These are phyloP conservation scores for Agrilus biguttatus DNA, from an alignment of 2,888 invertebrate genomes.

Conservation along the genomic window DNA sequence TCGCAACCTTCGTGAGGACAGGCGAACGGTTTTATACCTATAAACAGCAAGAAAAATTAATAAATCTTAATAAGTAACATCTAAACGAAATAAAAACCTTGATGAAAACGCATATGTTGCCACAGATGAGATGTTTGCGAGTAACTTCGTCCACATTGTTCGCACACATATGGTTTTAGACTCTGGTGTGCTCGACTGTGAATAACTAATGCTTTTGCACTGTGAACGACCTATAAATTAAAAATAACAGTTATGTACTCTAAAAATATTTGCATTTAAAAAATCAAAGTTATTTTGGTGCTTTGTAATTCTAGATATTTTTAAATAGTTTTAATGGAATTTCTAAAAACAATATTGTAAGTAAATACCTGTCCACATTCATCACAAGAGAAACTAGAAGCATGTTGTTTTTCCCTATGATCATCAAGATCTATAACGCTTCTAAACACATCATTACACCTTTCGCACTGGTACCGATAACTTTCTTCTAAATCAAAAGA, in stretches of 20 bases:
- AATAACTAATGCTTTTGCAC: conserved; percentile 28
- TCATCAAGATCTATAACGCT: conserved; percentile 22
- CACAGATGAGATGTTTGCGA: conserved; percentile 49
- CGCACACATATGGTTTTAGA: conserved; percentile 39
- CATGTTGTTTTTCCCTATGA: conserved; percentile 28
- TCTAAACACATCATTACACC: conserved; percentile 25
- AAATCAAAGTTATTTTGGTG: too few relatives aligned
- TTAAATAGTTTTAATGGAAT: too few relatives aligned
- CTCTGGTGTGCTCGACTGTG: conserved; percentile 30
- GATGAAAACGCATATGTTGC: conserved; percentile 51
- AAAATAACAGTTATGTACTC: background rate
- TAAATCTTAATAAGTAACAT: background rate
- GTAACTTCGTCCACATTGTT: conserved; percentile 45
- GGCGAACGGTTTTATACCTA: conserved; percentile 48
- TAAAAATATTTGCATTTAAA: background rate
- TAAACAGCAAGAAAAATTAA: conserved; percentile 3
- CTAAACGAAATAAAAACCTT: conserved; percentile 27
- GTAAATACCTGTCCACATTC: conserved; percentile 31
- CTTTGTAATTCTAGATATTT: too few relatives aligned
- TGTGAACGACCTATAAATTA: conserved; percentile 24
- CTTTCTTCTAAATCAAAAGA: conserved; percentile 18
- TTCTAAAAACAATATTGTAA: too few relatives aligned
- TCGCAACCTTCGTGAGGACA: conserved; percentile 44
- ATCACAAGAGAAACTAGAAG: conserved; percentile 28
- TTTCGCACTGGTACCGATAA: conserved; percentile 29